Evolutionary conservation across 30 jellyfish, hydroid and myxozoan genomes (phyloP), one percentile per base, ranked within the genome.

Genomic region (Pelagia noctiluca): DNA sequence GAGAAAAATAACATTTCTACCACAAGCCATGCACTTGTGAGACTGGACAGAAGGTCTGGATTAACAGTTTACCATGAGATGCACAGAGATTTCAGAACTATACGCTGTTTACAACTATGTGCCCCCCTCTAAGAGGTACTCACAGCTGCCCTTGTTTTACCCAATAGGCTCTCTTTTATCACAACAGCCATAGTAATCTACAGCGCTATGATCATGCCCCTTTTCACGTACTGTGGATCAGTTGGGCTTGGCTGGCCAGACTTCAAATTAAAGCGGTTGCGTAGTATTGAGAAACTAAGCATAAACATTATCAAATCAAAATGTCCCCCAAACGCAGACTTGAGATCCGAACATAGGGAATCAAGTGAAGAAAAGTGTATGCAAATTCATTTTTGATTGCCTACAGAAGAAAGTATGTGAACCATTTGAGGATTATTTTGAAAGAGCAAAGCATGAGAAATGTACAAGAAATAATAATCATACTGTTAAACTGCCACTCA

Each of bases 331-430:
- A 71, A 35, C 48, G 74, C 83, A 37, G 83, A 34, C 29, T 71
- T 71, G 42, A 4, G 83, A 71, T 37, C 71, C 83, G 83, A 71
- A 37, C 83, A 71, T 71, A 4, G 73, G 47, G 83, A 71, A 71
- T 71, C 72, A 71, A 71, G 46, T 71, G 75, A 71, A 71, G 83
- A 38, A 71, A 37, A n/a, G n/a, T n/a, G n/a, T n/a, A n/a, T n/a
- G n/a, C n/a, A n/a, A n/a, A n/a, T n/a, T n/a, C n/a, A n/a, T n/a
- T n/a, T n/a, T n/a, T n/a, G n/a, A n/a, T n/a, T n/a, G n/a, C n/a
- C n/a, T n/a, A n/a, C n/a, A n/a, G 87, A 50, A 75, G 79, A 75
- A 71, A 19, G 1, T 71, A 71, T 71, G 83, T 38, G 83, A 35
- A 25, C 83, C 83, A 71, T 71, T 38, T 35, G 36, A 69, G 61